Conservation (phyloP, 2,113 vertebrate species). For the Coryphaenoides rupestris region DNA sequence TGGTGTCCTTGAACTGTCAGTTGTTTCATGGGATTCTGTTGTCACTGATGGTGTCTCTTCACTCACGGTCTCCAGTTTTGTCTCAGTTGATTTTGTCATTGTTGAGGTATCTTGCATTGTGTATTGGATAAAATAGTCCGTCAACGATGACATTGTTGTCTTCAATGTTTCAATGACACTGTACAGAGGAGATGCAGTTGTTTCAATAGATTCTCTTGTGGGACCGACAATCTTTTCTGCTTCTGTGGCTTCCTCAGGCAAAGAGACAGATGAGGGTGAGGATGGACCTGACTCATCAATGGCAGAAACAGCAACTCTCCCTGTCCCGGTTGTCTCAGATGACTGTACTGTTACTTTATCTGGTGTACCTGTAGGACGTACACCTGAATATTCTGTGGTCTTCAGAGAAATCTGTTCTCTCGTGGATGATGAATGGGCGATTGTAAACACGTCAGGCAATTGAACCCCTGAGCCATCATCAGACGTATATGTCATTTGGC, state of each 20-base stretch:
- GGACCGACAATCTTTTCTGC: no score
- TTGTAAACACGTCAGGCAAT: constrained; percentile 22
- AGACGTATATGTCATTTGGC: constrained; percentile 8
- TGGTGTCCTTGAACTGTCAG: background rate
- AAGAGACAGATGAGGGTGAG: background rate
- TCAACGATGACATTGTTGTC: constrained; percentile 44
- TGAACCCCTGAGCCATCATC: constrained; percentile 29
- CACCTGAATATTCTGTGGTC: background rate
- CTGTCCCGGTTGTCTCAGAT: constrained; percentile 8
- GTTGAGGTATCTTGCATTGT: constrained; percentile 22
- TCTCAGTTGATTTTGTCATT: constrained; percentile 7
- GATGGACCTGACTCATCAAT: no score
- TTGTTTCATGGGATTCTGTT: background rate
- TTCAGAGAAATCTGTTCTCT: background rate
- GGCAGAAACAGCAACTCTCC: background rate
- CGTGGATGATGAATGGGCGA: background rate
- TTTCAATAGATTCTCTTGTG: constrained; percentile 15
- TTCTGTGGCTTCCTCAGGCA: background rate
- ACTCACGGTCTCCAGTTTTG: background rate
- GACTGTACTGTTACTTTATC: constrained; percentile 5
- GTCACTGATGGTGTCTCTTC: background rate
- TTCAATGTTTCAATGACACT: constrained; percentile 42
- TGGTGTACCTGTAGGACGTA: background rate
- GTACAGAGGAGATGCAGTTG: constrained; percentile 33
- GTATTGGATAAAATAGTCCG: constrained; percentile 34